These are phyloP conservation scores for Pteropus rufus DNA, from an alignment of 2,797 vertebrate genomes.

Conservation along the genomic window DNA sequence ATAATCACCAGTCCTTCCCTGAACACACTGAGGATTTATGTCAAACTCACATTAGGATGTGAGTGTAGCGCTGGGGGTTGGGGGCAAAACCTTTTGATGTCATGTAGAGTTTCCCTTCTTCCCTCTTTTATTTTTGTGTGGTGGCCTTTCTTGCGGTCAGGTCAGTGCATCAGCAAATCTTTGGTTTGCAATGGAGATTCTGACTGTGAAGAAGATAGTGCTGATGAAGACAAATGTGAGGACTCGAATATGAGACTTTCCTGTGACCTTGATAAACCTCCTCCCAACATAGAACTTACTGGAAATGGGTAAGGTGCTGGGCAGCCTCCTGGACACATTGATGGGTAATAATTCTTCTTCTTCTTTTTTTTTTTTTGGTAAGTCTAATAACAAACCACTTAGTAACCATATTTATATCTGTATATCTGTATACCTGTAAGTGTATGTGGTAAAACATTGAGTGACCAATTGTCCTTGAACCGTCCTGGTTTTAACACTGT, in stretches of 20 bases:
- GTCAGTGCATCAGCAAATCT: constrained; percentile 90
- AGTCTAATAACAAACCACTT: background rate
- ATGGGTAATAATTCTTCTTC: background rate
- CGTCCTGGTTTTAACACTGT: background rate
- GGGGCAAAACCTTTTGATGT: background rate
- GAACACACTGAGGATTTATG: background rate
- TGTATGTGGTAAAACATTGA: background rate
- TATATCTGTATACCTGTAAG: background rate
- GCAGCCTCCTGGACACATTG: background rate
- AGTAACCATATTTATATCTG: background rate
- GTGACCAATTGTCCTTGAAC: background rate
- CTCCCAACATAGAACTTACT: constrained; percentile 91
- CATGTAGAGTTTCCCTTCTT: background rate
- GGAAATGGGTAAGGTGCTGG: constrained; percentile 88
- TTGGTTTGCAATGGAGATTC: constrained; percentile 95
- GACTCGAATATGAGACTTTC: constrained; percentile 62
- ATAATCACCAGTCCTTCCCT: background rate
- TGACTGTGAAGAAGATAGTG: constrained; percentile 92
- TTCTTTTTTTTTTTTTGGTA: background rate
- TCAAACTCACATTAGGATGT: background rate
- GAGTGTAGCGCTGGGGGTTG: background rate
- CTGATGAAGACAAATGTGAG: constrained; percentile 89
- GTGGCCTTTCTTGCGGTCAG: constrained; percentile 65
- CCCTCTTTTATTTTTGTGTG: background rate
- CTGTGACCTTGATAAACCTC: constrained; percentile 87